phyloP scores from a whole-genome alignment of 1,140 invertebrate species.

The Orussus abietinus region DNA sequence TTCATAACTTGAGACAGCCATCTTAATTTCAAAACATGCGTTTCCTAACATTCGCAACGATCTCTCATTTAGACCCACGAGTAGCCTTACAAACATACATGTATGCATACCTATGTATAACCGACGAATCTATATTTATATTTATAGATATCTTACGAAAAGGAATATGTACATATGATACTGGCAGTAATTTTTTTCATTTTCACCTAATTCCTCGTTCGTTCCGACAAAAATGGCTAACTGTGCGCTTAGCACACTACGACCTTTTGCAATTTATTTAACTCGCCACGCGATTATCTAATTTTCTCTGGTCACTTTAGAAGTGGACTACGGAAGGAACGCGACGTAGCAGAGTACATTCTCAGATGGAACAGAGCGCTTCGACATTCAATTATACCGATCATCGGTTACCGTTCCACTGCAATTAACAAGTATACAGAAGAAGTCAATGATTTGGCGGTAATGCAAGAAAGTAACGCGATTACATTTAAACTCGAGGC shows the following conservation, averaged over 20 bases:
- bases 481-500: too few species aligned
- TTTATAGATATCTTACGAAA: slow-evolving; percentile 27
- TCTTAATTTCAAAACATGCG: background rate
- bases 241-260: background rate
- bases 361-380: too few species aligned
- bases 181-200: slow-evolving; percentile 38
- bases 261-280: background rate
- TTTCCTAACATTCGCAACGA: background rate
- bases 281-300: background rate
- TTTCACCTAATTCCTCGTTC: slow-evolving; percentile 15
- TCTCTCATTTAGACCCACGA: background rate
- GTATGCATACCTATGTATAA: slow-evolving; percentile 18
- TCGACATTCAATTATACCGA: too few species aligned
- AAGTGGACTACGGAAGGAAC: background rate
- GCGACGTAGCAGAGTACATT: too few species aligned
- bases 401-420: too few species aligned
- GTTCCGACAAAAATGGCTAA: slow-evolving; percentile 1
- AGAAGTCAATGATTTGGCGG: too few species aligned
- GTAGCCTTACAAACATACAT: slow-evolving; percentile 19
- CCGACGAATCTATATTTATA: slow-evolving; percentile 16
- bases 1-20: background rate
- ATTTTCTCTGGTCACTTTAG: background rate
- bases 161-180: slow-evolving; percentile 42
- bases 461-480: too few species aligned
- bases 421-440: too few species aligned